Percentiles rank a stretch among this genome's conserved stretches.
These are phyloP conservation scores for Etia nguti DNA, from an alignment of 2,113 vertebrate species.

Conservation along the genomic window DNA sequence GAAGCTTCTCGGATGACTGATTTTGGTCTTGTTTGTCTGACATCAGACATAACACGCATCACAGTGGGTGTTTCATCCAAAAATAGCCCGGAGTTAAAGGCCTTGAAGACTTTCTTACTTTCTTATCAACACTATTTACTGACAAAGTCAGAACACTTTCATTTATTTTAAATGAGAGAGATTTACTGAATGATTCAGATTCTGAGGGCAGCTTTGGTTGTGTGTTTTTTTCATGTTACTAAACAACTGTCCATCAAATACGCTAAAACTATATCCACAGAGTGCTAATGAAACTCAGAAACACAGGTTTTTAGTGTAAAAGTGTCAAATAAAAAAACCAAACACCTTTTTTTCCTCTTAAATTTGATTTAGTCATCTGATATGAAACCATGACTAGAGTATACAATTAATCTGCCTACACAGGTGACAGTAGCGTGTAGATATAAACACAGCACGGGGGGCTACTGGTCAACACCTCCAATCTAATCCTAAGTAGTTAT, in stretches of 20 bases:
- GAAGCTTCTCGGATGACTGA: background rate
- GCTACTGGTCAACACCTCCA: background rate
- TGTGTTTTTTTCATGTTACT: background rate
- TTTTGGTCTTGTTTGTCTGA: background rate
- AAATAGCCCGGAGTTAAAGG: background rate
- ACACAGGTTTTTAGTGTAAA: background rate
- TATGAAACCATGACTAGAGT: background rate
- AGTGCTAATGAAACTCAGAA: background rate
- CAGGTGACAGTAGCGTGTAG: background rate
- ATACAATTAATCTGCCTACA: background rate
- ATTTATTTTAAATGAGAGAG: background rate
- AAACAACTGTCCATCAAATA: background rate
- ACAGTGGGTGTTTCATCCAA: background rate
- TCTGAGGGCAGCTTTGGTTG: background rate
- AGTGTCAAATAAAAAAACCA: background rate
- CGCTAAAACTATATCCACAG: background rate
- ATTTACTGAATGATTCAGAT: background rate
- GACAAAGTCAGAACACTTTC: background rate
- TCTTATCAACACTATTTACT: background rate
- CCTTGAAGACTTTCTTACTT: background rate
- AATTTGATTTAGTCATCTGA: background rate
- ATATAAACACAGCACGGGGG: background rate
- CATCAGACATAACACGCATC: background rate
- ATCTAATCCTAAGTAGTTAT: background rate
- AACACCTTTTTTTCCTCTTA: background rate